Base-by-base conservation (phyloP, 2,797 vertebrate species). In the Clarias platycephalus region DNA sequence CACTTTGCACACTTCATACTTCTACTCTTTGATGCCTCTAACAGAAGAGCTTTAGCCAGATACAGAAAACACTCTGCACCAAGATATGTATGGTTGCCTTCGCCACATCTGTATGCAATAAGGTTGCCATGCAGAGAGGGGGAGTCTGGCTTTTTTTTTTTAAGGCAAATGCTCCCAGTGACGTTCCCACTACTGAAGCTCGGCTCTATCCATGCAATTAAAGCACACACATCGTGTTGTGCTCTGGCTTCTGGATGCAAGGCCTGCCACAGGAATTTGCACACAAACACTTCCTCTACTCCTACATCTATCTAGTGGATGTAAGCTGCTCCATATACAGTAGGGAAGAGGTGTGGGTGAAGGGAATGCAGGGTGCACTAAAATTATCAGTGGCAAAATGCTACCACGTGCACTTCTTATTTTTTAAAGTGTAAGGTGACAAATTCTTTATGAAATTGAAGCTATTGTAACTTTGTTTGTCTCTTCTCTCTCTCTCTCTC, bases 381-480 rank as follows among this genome's bases (percentile, higher is more conserved):
- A 93, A 93, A 94, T 92, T 80, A 92, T 92, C 88, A 90, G 76
- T 70, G 87, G 81, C 87, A 86, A 93, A 94, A 89, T 81, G 89
- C 86, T 95, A 91, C 92, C 93, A 92, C 91, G 90, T 94, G 93
- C 90, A 87, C 86, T 90, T 88, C 86, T 90, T 88, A 87, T 90
- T 85, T 83, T 85, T 60, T 84, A 57, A 67, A 88, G 88, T 76
- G 28, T 70, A 72, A 9, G 24, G 74, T 57, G 37, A 67, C 40
- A 85, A 64, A 68, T 34, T 24, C 64, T 31, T 64, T 68, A 84
- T 76, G 86, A 82, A 40, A 66, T 86, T 86, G 88, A 63, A 31
- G 28, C 28, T 20, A 12, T 44, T 26, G 58, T 13, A 28, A 13
- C 34, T 28, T 55, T 37, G 20, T 15, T 26, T 40, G 15, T 64